Evolutionary conservation across 2,888 invertebrate species (phyloP).

Genomic region (Horisme vitalbata): DNA sequence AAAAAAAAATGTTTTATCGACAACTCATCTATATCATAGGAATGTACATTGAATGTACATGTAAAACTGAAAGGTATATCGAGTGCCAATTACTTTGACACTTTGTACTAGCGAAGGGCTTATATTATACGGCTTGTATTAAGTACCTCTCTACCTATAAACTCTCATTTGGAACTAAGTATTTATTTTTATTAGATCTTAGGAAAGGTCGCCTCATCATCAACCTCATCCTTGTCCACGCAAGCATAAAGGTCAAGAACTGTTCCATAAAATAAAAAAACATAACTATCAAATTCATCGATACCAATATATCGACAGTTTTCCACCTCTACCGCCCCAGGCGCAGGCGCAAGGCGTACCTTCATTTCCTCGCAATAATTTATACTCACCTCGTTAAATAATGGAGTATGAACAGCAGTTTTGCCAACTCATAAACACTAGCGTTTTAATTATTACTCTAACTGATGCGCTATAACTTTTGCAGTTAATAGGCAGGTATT

Average conservation of each 20-base stretch:
- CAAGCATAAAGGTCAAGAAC: neutral
- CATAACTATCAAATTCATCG: slow-evolving; percentile 18
- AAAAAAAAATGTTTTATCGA: no score
- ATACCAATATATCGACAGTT: slow-evolving; percentile 25
- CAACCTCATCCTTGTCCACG: no score
- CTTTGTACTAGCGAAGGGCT: no score
- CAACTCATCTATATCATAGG: no score
- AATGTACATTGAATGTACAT: no score
- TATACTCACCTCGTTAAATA: slow-evolving; percentile 75
- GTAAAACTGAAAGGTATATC: no score
- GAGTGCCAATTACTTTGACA: no score
- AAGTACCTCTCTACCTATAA: no score
- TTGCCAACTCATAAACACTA: slow-evolving; percentile 58
- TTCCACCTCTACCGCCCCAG: slow-evolving; percentile 52
- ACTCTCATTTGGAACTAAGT: no score
- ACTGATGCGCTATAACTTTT: slow-evolving; percentile 15
- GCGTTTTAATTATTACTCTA: slow-evolving; percentile 60
- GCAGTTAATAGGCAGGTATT: neutral
- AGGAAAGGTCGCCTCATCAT: no score
- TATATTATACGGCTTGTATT: no score
- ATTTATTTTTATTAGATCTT: no score
- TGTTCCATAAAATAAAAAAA: neutral
- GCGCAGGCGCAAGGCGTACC: slow-evolving; percentile 68
- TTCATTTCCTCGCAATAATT: slow-evolving; percentile 72
- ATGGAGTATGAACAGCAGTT: slow-evolving; percentile 54